These are phyloP conservation scores for Sebastolobus alascanus DNA, from an alignment of 2,797 vertebrate species.

Conservation along the genomic window DNA sequence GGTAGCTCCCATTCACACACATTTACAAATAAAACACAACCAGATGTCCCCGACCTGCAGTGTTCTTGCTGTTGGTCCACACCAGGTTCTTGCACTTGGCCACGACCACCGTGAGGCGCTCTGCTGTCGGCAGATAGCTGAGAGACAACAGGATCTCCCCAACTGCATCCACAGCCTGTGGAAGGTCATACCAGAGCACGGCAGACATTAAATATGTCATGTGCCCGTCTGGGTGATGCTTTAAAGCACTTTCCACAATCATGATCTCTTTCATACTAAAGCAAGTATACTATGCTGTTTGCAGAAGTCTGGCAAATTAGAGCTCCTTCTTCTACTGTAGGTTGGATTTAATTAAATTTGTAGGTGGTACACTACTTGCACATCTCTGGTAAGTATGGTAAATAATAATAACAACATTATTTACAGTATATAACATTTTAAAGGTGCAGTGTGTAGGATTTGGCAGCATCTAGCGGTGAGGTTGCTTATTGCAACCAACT, in stretches of 20 bases:
- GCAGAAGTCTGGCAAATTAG: neutral
- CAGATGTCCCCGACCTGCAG: slow-evolving; percentile 86
- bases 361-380: neutral
- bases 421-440: too few relatives aligned
- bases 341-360: neutral
- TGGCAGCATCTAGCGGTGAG: too few relatives aligned
- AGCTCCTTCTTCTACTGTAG: neutral
- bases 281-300: neutral
- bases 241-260: neutral
- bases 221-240: neutral
- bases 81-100: slow-evolving; percentile 97
- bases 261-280: neutral
- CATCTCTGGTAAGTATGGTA: too few relatives aligned
- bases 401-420: too few relatives aligned
- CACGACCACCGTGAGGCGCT: slow-evolving; percentile 96
- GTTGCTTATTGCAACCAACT: too few relatives aligned
- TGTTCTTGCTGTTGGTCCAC: slow-evolving; percentile 93
- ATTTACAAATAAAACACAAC: neutral
- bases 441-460: too few relatives aligned
- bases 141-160: slow-evolving; percentile 97
- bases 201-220: neutral
- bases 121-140: slow-evolving; percentile 96
- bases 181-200: slow-evolving; percentile 18
- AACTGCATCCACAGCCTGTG: slow-evolving; percentile 91
- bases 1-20: neutral